A percentile compares a stretch with the other conserved stretches of the same genome.
phyloP scores from a whole-genome alignment of 1,140 invertebrate species.

The Glomeris maerens region DNA sequence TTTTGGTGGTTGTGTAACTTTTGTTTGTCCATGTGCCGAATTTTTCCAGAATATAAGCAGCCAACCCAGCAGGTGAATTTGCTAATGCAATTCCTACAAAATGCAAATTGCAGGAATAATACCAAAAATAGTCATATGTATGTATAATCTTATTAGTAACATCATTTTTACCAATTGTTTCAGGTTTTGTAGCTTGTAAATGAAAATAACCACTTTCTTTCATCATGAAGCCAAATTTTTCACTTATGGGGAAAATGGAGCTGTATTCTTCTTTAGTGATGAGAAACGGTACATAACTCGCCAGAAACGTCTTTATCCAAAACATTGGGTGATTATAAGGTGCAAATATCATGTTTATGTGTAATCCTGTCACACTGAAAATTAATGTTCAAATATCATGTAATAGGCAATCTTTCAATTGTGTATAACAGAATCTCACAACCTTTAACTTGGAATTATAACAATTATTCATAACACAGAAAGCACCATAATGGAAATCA shows the following conservation, averaged over 20 bases:
- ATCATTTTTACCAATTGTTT: conserved; percentile 70
- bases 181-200: conserved; percentile 76
- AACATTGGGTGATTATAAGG: conserved; percentile 24
- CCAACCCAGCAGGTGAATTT: conserved; percentile 50
- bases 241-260: conserved; percentile 45
- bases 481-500: too few relatives aligned
- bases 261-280: conserved; percentile 37
- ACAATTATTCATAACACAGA: too few relatives aligned
- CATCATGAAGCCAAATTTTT: conserved; percentile 36
- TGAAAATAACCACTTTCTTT: conserved; percentile 63
- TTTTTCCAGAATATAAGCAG: conserved; percentile 73
- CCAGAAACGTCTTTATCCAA: conserved; percentile 39
- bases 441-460: too few relatives aligned
- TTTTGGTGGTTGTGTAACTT: conserved; percentile 14
- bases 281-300: conserved; percentile 37
- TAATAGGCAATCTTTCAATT: too few relatives aligned
- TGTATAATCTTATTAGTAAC: too few relatives aligned
- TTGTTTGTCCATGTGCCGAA: conserved; percentile 59
- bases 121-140: too few relatives aligned
- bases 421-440: too few relatives aligned
- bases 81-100: conserved; percentile 35
- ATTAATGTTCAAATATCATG: too few relatives aligned
- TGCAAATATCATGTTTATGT: conserved; percentile 46
- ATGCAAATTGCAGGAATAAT: too few relatives aligned
- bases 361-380: conserved; percentile 45